Base-by-base conservation (phyloP, 2,797 vertebrate species). In the Tamandua tetradactyla region DNA sequence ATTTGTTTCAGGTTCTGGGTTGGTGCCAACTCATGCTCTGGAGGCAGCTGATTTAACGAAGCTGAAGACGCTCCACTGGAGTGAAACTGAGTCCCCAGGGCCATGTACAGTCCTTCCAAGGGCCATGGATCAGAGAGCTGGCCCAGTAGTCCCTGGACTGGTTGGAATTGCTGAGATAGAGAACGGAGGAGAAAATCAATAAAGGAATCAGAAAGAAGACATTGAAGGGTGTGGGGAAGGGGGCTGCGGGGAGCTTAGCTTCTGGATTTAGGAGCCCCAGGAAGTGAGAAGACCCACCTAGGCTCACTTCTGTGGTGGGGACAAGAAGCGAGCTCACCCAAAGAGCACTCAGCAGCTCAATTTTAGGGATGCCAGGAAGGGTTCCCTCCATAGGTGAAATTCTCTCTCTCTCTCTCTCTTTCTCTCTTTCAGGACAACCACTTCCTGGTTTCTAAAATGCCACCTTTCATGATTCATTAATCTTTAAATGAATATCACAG, bases 401-500 rank as follows among this genome's bases (percentile, higher is more conserved):
- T 42, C 15, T 64, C 37, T 10, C 35, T 52, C 71, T 62, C 12
- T 68, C 49, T 52, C 37, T n/a, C 20, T 42, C 37, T n/a, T 20
- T 42, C 35, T 52, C 71, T 62, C 12, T 68, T 49, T 52, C 37
- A 55, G 40, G 76, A 7, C 6, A 57, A 30, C 32, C 59, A 71
- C 8, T 62, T 8, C 64, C 42, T 55, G 44, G 42, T 20, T 14
- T 18, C 62, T 11, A 14, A 84, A 64, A 80, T 75, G 44, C 52
- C 20, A 55, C 23, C 25, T 35, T 62, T 32, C 40, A 23, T 62
- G 25, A 64, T 66, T 17, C 30, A 80, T 37, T 57, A 44, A 62
- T 22, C 68, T 81, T 95, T 87, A 90, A 76, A n/a, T n/a, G n/a
- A n/a, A n/a, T n/a, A n/a, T n/a, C n/a, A n/a, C 64, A 82, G 27